Conservation (phyloP, 2,888 invertebrate genomes). For the Nomada goodeniana region DNA sequence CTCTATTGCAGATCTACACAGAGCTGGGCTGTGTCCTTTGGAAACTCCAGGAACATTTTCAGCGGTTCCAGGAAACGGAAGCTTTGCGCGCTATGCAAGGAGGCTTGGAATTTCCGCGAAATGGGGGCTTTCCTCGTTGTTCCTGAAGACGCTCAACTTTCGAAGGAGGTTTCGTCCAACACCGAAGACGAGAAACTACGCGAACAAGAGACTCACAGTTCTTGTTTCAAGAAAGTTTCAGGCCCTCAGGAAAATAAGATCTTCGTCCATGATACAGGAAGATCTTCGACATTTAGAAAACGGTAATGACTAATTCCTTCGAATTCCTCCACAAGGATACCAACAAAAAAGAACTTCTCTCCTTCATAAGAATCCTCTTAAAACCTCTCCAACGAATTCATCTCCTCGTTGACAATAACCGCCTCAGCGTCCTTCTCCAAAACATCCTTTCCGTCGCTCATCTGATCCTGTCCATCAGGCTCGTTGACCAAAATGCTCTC, state of each 20-base stretch:
- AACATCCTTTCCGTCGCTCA: slow-evolving; percentile 73
- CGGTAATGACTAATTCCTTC: too few species aligned
- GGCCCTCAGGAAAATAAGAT: neutral
- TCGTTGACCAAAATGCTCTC: slow-evolving; percentile 81
- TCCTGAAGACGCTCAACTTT: too few species aligned
- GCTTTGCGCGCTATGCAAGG: neutral
- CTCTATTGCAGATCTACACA: too few species aligned
- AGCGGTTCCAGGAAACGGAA: neutral
- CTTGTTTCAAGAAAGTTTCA: neutral
- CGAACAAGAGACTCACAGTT: neutral
- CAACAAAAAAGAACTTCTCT: neutral
- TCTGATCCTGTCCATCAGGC: slow-evolving; percentile 52
- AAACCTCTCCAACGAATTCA: slow-evolving; percentile 39
- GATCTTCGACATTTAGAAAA: neutral
- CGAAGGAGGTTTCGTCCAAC: too few species aligned
- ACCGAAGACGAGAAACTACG: too few species aligned
- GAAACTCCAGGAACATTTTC: neutral
- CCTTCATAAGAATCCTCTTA: neutral
- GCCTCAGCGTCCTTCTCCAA: slow-evolving; percentile 78
- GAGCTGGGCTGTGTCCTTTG: too few species aligned
- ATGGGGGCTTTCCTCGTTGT: neutral
- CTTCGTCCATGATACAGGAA: neutral
- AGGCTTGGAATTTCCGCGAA: neutral
- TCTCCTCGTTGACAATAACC: slow-evolving; percentile 15
- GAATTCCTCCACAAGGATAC: too few species aligned